These are phyloP conservation scores for Epinephelus malabaricus DNA, from an alignment of 2,797 vertebrate species.

Conservation along the genomic window DNA sequence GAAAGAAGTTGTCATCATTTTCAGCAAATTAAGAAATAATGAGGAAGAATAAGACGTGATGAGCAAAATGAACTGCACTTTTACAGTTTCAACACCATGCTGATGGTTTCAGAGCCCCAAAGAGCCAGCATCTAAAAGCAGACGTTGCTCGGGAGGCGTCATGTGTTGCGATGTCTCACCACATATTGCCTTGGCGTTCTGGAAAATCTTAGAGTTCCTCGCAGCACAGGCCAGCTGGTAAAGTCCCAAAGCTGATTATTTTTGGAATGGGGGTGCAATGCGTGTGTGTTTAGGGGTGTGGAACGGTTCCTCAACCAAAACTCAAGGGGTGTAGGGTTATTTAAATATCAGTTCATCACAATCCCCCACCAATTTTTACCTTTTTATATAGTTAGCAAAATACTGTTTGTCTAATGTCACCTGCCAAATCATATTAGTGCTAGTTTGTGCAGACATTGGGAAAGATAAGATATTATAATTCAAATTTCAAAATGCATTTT, in stretches of 20 bases:
- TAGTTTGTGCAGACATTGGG: not conserved
- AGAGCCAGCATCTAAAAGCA: not conserved
- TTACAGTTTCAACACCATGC: not conserved
- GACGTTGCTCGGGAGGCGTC: slow-evolving; percentile 12
- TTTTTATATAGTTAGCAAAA: not conserved
- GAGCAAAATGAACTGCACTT: not conserved
- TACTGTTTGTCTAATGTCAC: not conserved
- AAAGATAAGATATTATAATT: not conserved
- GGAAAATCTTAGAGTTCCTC: slow-evolving; percentile 59
- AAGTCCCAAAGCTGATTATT: slow-evolving; percentile 75
- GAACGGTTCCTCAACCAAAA: slow-evolving; percentile 10
- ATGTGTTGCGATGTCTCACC: slow-evolving; percentile 38
- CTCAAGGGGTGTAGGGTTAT: slow-evolving; percentile 17
- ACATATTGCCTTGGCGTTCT: slow-evolving; percentile 32
- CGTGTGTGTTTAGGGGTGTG: not conserved
- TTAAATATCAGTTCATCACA: slow-evolving; percentile 4
- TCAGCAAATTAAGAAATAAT: slow-evolving; percentile 3
- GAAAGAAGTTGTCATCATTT: not conserved
- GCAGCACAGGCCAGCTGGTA: slow-evolving; percentile 64
- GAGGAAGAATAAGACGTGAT: not conserved
- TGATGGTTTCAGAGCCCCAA: not conserved
- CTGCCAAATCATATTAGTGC: not conserved
- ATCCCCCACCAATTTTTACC: not conserved
- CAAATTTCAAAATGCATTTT: not conserved
- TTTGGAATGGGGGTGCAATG: slow-evolving; percentile 40